phyloP scores from a whole-genome alignment of 2,113 vertebrate genomes.

The Etheostoma cragini region DNA sequence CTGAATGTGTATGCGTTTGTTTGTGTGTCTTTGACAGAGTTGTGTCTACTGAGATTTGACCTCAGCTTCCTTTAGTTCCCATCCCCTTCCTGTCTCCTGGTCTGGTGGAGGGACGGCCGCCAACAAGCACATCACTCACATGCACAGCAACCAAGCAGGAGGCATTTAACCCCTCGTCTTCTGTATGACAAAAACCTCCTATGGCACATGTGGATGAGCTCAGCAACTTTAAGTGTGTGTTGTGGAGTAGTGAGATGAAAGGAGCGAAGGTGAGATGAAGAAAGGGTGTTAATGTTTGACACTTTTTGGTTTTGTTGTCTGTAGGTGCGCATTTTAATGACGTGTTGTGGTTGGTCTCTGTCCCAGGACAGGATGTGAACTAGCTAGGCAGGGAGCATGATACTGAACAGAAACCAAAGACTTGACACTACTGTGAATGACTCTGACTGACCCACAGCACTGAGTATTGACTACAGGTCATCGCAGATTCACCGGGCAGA shows the following conservation, averaged over 20 bases:
- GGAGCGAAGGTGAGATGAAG: constrained; percentile 30
- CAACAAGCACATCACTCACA: constrained; percentile 55
- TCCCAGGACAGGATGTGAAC: constrained; percentile 73
- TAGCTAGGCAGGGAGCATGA: constrained; percentile 62
- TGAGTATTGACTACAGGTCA: constrained; percentile 45
- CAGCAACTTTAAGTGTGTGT: constrained; percentile 38
- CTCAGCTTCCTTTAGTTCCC: constrained; percentile 69
- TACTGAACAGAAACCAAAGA: constrained; percentile 66
- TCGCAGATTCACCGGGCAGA: constrained; percentile 28
- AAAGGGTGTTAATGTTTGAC: constrained; percentile 65
- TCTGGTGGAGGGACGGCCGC: constrained; percentile 37
- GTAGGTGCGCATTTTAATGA: constrained; percentile 53
- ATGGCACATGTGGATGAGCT: constrained; percentile 43
- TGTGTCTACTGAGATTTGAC: constrained; percentile 77
- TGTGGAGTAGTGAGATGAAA: constrained; percentile 40
- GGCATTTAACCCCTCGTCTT: constrained; percentile 27
- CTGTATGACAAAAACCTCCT: constrained; percentile 61
- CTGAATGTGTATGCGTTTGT: constrained; percentile 12
- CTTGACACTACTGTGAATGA: constrained; percentile 39
- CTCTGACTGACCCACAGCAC: constrained; percentile 39
- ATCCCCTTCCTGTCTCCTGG: constrained; percentile 74
- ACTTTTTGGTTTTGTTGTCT: constrained; percentile 41
- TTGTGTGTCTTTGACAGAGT: constrained; percentile 74
- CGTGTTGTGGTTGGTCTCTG: constrained; percentile 44
- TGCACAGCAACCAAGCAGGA: constrained; percentile 27